phyloP scores from a whole-genome alignment of 2,888 invertebrate species.

The Oeneis ivallda region DNA sequence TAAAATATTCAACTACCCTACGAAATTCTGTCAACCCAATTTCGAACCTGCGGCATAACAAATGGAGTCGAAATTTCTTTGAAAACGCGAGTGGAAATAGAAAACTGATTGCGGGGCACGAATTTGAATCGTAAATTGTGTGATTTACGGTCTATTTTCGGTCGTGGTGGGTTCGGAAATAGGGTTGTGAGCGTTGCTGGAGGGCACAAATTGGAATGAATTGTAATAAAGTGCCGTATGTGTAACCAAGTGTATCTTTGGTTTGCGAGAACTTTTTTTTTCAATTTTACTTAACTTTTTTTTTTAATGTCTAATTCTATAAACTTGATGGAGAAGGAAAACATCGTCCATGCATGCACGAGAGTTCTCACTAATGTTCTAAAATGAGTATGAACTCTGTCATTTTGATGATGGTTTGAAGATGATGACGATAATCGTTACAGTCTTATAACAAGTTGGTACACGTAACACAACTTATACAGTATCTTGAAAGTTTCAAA shows the following conservation, averaged over 20 bases:
- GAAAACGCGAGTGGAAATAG: conserved; percentile 27
- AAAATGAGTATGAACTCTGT: too few relatives aligned
- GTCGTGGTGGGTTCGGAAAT: conserved; percentile 9
- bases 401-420: too few relatives aligned
- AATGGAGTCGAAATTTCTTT: conserved; percentile 32
- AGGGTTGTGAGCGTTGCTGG: conserved; percentile 19
- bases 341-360: too few relatives aligned
- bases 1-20: conserved; percentile 46
- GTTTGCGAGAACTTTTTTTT: not conserved
- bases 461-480: too few relatives aligned
- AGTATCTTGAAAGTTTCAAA: too few relatives aligned
- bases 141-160: conserved; percentile 7
- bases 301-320: too few relatives aligned
- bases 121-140: conserved; percentile 27
- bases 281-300: too few relatives aligned
- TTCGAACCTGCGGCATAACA: conserved; percentile 19
- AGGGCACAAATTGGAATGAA: conserved; percentile 43
- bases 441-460: too few relatives aligned
- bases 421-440: too few relatives aligned
- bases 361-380: too few relatives aligned
- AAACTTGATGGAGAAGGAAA: too few relatives aligned
- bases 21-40: conserved; percentile 10
- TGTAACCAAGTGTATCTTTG: not conserved
- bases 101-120: conserved; percentile 2
- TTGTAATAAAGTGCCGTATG: conserved; percentile 10